A percentile compares a stretch with the other conserved stretches of the same genome.
Evolutionary conservation across 1,140 invertebrate species (phyloP).

Genomic region (Ephestia elutella): DNA sequence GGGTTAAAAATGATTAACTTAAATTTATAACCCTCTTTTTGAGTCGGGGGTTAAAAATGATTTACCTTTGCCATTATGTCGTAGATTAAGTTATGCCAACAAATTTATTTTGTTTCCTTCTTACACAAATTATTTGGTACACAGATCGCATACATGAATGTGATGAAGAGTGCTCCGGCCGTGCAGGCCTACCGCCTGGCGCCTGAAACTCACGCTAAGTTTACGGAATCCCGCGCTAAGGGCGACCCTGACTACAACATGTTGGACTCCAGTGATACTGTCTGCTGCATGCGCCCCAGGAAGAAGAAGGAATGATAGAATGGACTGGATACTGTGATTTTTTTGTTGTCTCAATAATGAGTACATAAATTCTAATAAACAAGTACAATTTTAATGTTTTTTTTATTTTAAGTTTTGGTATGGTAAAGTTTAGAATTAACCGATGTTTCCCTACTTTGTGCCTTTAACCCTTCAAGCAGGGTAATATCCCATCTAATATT

Average conservation of each 20-base stretch:
- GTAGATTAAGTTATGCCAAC: no score
- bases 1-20: no score
- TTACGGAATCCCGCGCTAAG: conserved; percentile 78
- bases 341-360: neutral
- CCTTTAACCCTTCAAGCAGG: no score
- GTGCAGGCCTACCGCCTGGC: conserved; percentile 80
- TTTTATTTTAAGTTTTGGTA: neutral
- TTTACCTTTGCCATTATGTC: no score
- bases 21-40: no score
- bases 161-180: conserved; percentile 81
- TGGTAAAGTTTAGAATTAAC: no score
- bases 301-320: conserved; percentile 64
- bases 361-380: neutral
- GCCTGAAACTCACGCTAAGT: conserved; percentile 82
- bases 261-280: conserved; percentile 58
- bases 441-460: no score
- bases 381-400: conserved; percentile 17
- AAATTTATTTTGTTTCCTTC: no score
- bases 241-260: conserved; percentile 83
- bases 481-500: no score
- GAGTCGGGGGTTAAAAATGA: no score
- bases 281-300: conserved; percentile 59
- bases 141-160: conserved; percentile 80
- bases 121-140: no score
- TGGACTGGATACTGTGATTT: neutral